Evolutionary conservation across 2,888 invertebrate species (phyloP).

Genomic region (Globia sparganii): DNA sequence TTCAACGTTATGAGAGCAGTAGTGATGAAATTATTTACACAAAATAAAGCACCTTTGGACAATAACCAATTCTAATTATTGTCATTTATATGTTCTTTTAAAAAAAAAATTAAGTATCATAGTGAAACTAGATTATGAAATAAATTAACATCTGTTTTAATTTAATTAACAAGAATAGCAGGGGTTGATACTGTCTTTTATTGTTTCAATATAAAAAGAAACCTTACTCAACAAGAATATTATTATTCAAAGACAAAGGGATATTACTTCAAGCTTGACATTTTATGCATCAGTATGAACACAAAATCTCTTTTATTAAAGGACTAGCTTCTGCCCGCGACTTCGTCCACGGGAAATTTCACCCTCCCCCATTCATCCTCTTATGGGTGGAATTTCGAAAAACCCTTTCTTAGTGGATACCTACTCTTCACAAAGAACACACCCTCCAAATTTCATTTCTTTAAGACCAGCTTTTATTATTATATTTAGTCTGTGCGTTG

Average conservation of each 20-base stretch:
- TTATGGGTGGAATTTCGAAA: no score
- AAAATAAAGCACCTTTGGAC: no score
- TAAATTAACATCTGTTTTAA: constrained; percentile 27
- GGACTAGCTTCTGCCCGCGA: no score
- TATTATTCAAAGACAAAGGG: constrained; percentile 35
- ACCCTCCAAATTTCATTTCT: no score
- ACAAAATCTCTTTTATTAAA: constrained; percentile 30
- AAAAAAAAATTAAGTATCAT: neutral
- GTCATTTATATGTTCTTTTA: neutral
- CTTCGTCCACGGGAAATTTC: no score
- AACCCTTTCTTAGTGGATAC: no score
- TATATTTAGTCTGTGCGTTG: no score
- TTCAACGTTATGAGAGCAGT: no score
- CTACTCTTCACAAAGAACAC: no score
- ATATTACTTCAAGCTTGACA: constrained; percentile 29
- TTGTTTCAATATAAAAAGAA: constrained; percentile 52
- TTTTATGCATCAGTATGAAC: constrained; percentile 44
- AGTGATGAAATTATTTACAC: no score
- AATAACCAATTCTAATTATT: neutral
- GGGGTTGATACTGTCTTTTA: constrained; percentile 18
- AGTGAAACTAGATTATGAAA: constrained; percentile 3
- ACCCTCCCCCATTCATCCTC: no score
- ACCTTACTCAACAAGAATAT: constrained; percentile 25
- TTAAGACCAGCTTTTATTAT: no score
- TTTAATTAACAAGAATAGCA: constrained; percentile 53